Evolutionary conservation across 2,113 vertebrate genomes (phyloP), one percentile per base, ranked within the genome.

Genomic region (Ammodramus savannarum): DNA sequence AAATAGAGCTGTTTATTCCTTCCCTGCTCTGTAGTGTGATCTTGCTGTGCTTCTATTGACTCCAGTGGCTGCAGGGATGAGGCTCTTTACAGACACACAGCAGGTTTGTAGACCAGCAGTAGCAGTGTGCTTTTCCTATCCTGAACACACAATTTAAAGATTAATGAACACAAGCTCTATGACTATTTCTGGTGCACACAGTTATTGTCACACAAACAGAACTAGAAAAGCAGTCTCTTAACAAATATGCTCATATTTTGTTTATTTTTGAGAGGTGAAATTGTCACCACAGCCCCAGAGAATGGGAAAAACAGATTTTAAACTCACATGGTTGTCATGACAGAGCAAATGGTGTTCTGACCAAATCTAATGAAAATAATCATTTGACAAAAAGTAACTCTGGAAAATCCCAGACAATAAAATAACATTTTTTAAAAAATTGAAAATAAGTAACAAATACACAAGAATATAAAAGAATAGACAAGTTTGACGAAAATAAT

Each of bases 1-100:
- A 75, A 96, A 91, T 3, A 93, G 63, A 76, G 31, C 32, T 90
- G 27, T 67, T 93, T 77, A 74, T 48, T 77, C 85, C 72, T 83
- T 81, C 14, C 10, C 66, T 79, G 29, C 67, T 79, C 78, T 85
- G 44, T 25, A 51, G 25, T 67, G 66, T 46, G 44, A 68, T 95
- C 85, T 83, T 74, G 46, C 67, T 92, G 58, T 41, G 67, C 23
- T 91, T 22, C 14, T 85, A 14, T 88, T 94, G 75, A 85, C 91
- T 95, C 51, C 34, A 55, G 38, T 44, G 87, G 27, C 81, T 11
- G 2, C 1, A n/a, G 67, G 36, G 59, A 19, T 19, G 39, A n/a
- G 19, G 32, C 10, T 27, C 20, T 87, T 61, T 23, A 71, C 34
- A 82, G 49, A 73, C 57, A 73, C 83, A 38, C 36, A 84, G 46